phyloP scores from a whole-genome alignment of 2,797 vertebrate species.

The Eremophila alpestris region DNA sequence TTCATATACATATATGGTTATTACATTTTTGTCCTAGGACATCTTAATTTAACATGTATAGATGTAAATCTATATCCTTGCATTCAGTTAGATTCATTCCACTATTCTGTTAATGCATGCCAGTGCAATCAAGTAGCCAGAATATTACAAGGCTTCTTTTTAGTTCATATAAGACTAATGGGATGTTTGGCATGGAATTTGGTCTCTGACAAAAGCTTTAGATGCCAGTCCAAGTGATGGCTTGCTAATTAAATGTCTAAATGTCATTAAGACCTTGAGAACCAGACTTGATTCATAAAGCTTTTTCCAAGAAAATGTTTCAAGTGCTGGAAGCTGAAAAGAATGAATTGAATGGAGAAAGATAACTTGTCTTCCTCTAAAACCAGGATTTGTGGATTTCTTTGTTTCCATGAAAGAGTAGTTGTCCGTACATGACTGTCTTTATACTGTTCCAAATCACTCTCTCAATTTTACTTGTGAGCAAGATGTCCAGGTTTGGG shows the following conservation, averaged over 20 bases:
- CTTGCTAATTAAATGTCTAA: constrained; percentile 75
- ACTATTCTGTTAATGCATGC: not conserved
- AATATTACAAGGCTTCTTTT: constrained; percentile 32
- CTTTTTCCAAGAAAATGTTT: constrained; percentile 69
- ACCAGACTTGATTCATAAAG: constrained; percentile 66
- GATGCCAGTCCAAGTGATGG: constrained; percentile 63
- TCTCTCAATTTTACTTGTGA: constrained; percentile 8
- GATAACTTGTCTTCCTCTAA: constrained; percentile 58
- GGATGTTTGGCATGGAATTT: constrained; percentile 51
- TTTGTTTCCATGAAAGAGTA: constrained; percentile 78
- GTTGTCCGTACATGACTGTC: constrained; percentile 45
- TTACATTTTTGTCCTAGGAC: not conserved
- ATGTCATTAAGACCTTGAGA: constrained; percentile 72
- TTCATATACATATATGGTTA: not conserved
- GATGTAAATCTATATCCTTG: not conserved
- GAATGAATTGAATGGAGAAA: constrained; percentile 56
- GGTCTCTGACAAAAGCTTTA: constrained; percentile 60
- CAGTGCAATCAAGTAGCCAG: not conserved
- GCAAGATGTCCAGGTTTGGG: not conserved
- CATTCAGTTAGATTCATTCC: not conserved
- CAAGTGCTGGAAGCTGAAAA: constrained; percentile 72
- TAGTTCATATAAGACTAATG: constrained; percentile 47
- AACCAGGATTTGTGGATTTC: constrained; percentile 62
- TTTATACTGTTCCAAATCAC: constrained; percentile 34
- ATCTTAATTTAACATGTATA: not conserved